Conservation (phyloP, 2,888 invertebrate genomes). For the Andrena haemorrhoa region DNA sequence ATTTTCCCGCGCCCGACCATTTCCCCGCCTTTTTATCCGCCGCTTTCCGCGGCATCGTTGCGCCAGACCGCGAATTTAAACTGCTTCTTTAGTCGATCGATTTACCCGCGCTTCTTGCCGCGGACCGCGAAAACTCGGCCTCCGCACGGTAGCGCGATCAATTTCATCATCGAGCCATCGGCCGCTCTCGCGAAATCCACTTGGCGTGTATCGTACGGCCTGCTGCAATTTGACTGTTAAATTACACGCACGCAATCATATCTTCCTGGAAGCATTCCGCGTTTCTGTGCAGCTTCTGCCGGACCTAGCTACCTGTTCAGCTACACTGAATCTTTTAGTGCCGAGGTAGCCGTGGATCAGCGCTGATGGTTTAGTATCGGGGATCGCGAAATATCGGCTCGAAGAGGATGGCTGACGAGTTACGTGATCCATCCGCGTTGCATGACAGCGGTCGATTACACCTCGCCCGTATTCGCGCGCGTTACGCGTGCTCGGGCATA, state of each 20-base stretch:
- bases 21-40: neutral
- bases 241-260: too few relatives aligned
- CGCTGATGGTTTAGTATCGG: neutral
- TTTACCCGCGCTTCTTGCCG: neutral
- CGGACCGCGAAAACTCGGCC: neutral
- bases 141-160: too few relatives aligned
- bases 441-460: slow-evolving; percentile 72
- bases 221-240: too few relatives aligned
- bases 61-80: slow-evolving; percentile 7
- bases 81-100: neutral
- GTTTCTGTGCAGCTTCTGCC: too few relatives aligned
- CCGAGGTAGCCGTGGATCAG: neutral
- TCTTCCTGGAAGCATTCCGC: too few relatives aligned
- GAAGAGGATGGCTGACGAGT: slow-evolving; percentile 29
- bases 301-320: neutral
- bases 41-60: neutral
- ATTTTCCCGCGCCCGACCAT: slow-evolving; percentile 2
- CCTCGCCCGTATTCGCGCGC: slow-evolving; percentile 60
- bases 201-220: too few relatives aligned
- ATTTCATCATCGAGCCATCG: too few relatives aligned
- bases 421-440: slow-evolving; percentile 57
- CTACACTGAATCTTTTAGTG: neutral
- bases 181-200: too few relatives aligned
- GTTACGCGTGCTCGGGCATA: slow-evolving; percentile 71
- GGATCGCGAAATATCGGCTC: slow-evolving; percentile 42